A percentile compares a stretch with the other conserved stretches of the same genome.
Conservation (phyloP, 2,888 invertebrate genomes). For the Acleris literana region DNA sequence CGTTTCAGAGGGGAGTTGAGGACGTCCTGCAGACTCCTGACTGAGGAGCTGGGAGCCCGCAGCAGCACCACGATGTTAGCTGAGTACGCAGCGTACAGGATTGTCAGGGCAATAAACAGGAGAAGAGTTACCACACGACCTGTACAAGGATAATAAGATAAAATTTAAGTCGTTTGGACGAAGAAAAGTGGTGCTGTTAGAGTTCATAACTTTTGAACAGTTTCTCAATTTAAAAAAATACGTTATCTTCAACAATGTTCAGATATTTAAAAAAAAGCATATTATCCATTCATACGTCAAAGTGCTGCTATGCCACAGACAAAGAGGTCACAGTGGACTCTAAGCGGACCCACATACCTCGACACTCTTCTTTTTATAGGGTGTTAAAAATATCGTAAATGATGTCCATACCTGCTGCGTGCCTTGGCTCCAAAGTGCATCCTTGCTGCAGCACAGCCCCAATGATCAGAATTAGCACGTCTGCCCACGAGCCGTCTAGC, state of each 20-base stretch:
- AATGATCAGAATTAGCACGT: constrained; percentile 80
- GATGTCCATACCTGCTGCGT: constrained; percentile 69
- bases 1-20: constrained; percentile 84
- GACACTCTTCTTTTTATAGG: too few relatives aligned
- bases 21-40: constrained; percentile 83
- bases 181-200: too few relatives aligned
- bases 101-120: constrained; percentile 82
- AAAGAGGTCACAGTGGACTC: too few relatives aligned
- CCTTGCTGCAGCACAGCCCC: constrained; percentile 86
- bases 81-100: constrained; percentile 87
- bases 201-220: too few relatives aligned
- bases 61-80: constrained; percentile 86
- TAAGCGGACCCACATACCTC: too few relatives aligned
- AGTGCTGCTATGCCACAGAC: too few relatives aligned
- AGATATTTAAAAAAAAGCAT: too few relatives aligned
- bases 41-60: constrained; percentile 86
- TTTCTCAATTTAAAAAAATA: too few relatives aligned
- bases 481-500: constrained; percentile 76
- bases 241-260: too few relatives aligned
- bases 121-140: constrained; percentile 85
- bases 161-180: too few relatives aligned
- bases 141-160: constrained; percentile 40
- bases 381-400: too few relatives aligned
- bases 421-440: constrained; percentile 78
- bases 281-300: too few relatives aligned